These are phyloP conservation scores for Epirrhoe alternata DNA, from an alignment of 2,888 invertebrate genomes.

Conservation along the genomic window DNA sequence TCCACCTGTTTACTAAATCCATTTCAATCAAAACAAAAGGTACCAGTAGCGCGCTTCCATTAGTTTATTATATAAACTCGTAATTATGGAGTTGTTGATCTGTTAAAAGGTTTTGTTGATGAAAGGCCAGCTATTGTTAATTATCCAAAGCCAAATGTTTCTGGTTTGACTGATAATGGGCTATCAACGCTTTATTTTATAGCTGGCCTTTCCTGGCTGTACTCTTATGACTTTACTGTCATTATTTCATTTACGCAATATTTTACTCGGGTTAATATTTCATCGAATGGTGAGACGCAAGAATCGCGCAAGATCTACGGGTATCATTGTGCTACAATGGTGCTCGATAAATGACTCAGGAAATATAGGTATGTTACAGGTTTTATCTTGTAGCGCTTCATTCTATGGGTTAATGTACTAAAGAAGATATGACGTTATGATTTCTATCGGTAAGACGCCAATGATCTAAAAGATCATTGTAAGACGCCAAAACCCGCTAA, in stretches of 20 bases:
- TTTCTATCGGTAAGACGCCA: too few relatives aligned
- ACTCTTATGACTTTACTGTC: background rate
- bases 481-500: too few relatives aligned
- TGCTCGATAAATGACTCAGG: too few relatives aligned
- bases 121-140: background rate
- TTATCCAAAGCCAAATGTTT: background rate
- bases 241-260: background rate
- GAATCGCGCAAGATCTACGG: too few relatives aligned
- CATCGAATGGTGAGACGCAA: too few relatives aligned
- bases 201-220: background rate
- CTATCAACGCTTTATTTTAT: background rate
- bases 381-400: too few relatives aligned
- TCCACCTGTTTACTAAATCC: background rate
- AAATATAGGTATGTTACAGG: too few relatives aligned
- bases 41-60: background rate
- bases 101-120: conserved; percentile 5
- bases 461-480: too few relatives aligned
- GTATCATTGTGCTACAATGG: too few relatives aligned
- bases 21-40: conserved; percentile 4
- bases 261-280: too few relatives aligned
- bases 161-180: background rate
- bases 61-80: background rate
- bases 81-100: conserved; percentile 2
- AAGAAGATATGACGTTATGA: too few relatives aligned
- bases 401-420: too few relatives aligned